Base-by-base conservation (phyloP, 2,888 invertebrate genomes). In the Microctonus brassicae region DNA sequence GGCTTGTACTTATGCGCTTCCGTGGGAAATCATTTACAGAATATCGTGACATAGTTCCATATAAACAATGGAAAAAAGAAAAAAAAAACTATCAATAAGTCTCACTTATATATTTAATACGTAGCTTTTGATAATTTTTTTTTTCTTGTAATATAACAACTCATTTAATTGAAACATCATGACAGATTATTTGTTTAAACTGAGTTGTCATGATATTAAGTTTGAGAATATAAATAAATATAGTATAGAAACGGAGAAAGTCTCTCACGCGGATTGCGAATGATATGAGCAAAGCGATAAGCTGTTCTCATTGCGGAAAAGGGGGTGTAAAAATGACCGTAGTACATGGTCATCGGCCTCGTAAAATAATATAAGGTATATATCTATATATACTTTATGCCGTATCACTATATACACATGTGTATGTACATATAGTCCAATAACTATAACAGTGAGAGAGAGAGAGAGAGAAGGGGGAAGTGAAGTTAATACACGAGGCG, bases 261-360 rank as follows among this genome's bases (percentile, higher is more conserved):
- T 61, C 36, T 61, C 39, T 61, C 22, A 53, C 58, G 60, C 53
- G 60, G 42, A 61, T 62, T 72, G 42, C 52, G 66, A 69, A 73
- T 73, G 72, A 73, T 75, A 65, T 55, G 60, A 67, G 64, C 53
- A 55, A 33, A 6, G 61, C 20, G 61, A 61, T 61, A 61, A 61
- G 61, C 61, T 36, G 24, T 13, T 39, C 39, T 61, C 39, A 61
- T 36, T 61, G 34, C 20, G 22, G 34, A 39, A 61, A 61, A 61
- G 36, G 39, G 34, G 61, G 61, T 61, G 61, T 61, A 61, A 61
- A 61, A 61, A 61, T 61, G 36, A 22, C 26, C 57, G 64, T 13
- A 70, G 71, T 71, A 75, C 73, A 72, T 73, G 69, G 73, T 72
- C 71, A 66, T 63, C 63, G 24, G 61, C 42, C 22, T 42, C 42